A percentile compares a stretch with the other conserved stretches of the same genome.
These are phyloP conservation scores for Schizothorax lantsangensis DNA, from an alignment of 2,797 vertebrate species.

Conservation along the genomic window DNA sequence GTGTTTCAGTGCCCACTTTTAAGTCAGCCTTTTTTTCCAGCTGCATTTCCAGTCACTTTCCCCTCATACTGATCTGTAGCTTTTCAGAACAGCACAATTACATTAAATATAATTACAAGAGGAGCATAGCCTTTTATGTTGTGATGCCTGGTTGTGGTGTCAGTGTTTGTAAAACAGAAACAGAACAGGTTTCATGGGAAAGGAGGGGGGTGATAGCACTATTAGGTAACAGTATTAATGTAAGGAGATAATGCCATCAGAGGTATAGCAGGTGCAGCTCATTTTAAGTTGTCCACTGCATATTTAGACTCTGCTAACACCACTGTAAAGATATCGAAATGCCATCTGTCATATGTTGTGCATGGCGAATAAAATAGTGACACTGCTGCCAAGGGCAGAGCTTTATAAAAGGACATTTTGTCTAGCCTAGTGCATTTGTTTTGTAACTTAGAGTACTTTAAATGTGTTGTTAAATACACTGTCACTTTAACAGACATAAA, in stretches of 20 bases:
- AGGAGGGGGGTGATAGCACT: constrained; percentile 11
- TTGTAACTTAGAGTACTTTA: background rate
- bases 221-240: constrained; percentile 57
- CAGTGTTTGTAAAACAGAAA: constrained; percentile 45
- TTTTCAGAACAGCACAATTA: constrained; percentile 4
- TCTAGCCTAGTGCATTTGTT: background rate
- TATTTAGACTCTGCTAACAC: constrained; percentile 44
- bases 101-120: background rate
- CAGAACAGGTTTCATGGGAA: constrained; percentile 25
- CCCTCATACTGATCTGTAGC: background rate
- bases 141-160: constrained; percentile 28
- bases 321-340: constrained; percentile 34
- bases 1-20: constrained; percentile 27
- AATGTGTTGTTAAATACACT: background rate
- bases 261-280: constrained; percentile 61
- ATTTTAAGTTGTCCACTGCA: constrained; percentile 44
- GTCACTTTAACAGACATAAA: background rate
- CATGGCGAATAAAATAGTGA: constrained; percentile 13
- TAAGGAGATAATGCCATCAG: constrained; percentile 60
- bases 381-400: constrained; percentile 6
- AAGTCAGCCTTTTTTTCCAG: background rate
- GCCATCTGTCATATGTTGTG: constrained; percentile 33
- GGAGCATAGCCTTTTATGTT: constrained; percentile 33
- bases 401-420: constrained; percentile 3
- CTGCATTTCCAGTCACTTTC: background rate